phyloP scores from a whole-genome alignment of 1,140 invertebrate species.

The Radopholus similis region DNA sequence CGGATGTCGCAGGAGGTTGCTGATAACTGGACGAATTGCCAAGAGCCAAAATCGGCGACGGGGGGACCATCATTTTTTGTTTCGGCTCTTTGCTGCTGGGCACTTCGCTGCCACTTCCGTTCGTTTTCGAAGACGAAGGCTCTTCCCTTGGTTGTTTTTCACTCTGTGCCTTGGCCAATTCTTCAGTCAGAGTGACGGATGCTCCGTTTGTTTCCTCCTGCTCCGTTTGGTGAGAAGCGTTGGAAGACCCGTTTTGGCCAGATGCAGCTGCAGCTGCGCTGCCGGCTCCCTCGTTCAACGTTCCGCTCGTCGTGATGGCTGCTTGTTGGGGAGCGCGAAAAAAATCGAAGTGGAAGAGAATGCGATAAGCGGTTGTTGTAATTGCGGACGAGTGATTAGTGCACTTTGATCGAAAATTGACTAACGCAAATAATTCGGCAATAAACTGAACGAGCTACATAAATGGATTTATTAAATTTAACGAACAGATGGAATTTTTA shows the following conservation, averaged over 20 bases:
- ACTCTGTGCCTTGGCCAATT: too few species aligned
- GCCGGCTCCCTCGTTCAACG: neutral
- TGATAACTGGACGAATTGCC: neutral
- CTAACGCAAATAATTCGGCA: too few species aligned
- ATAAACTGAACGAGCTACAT: too few species aligned
- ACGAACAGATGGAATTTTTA: neutral
- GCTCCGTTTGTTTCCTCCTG: neutral
- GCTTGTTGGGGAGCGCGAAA: neutral
- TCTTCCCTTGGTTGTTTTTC: too few species aligned
- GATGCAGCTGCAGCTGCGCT: neutral
- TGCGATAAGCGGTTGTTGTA: neutral
- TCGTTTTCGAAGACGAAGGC: neutral
- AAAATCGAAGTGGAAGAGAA: neutral
- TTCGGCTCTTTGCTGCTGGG: neutral
- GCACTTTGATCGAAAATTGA: neutral
- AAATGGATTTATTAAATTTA: neutral
- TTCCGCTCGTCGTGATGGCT: constrained; percentile 2
- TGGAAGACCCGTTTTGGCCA: neutral
- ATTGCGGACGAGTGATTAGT: too few species aligned
- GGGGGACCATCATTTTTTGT: neutral
- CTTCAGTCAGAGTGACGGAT: too few species aligned
- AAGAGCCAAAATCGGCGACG: neutral
- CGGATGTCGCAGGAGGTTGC: neutral
- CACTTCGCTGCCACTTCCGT: neutral
- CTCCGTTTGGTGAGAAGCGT: neutral